These are phyloP conservation scores for Simalia tracyae DNA, from an alignment of 2,797 vertebrate species.

Conservation along the genomic window DNA sequence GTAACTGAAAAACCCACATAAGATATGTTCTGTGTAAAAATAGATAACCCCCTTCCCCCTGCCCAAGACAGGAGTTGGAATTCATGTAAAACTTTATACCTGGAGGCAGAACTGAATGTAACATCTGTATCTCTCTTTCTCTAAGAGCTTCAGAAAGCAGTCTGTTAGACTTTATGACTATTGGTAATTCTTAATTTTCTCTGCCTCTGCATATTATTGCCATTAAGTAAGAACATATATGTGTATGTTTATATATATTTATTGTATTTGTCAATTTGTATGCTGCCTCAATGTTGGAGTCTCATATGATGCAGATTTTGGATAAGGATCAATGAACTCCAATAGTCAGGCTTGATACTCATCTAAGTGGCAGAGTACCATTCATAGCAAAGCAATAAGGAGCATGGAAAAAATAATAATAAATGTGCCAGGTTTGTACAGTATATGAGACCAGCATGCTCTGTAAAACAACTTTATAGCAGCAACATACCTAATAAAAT, in stretches of 20 bases:
- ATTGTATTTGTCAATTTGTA: neutral
- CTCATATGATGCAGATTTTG: constrained; percentile 11
- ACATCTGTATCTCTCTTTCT: neutral
- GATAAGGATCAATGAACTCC: constrained; percentile 35
- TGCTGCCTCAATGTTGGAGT: neutral
- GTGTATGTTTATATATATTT: neutral
- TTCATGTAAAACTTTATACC: neutral
- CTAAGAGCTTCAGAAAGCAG: neutral
- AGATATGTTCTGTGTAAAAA: neutral
- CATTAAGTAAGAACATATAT: constrained; percentile 37
- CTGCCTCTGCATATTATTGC: constrained; percentile 18
- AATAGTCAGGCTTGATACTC: neutral
- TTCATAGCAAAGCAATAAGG: constrained; percentile 19
- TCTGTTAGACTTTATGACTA: neutral
- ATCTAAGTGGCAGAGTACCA: constrained; percentile 16
- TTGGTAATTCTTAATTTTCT: neutral
- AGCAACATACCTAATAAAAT: constrained; percentile 46
- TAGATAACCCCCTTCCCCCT: neutral
- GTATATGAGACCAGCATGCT: constrained; percentile 33
- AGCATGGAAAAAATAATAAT: constrained; percentile 4
- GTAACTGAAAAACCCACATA: neutral
- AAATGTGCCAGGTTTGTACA: constrained; percentile 11
- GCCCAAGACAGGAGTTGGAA: neutral
- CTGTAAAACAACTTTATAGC: constrained; percentile 44
- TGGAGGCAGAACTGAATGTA: neutral